phyloP scores from a whole-genome alignment of 2,888 invertebrate species.

The Ischnura elegans region DNA sequence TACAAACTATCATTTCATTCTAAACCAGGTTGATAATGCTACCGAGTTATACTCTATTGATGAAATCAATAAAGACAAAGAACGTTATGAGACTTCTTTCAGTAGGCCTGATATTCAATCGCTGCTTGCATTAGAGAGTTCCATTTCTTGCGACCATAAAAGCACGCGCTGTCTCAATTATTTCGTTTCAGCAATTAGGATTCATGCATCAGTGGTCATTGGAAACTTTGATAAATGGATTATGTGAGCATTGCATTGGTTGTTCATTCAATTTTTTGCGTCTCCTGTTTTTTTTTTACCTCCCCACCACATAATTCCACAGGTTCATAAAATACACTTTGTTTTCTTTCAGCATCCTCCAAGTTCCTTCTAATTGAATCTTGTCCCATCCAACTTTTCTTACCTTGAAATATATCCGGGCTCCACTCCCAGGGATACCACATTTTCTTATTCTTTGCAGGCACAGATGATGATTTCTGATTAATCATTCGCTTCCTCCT shows the following conservation, averaged over 20 bases:
- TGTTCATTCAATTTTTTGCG: slow-evolving; percentile 2
- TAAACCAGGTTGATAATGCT: too few species aligned
- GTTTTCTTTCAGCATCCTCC: neutral
- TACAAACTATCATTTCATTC: too few species aligned
- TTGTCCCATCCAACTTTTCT: neutral
- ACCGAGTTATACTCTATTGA: too few species aligned
- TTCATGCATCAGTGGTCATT: neutral
- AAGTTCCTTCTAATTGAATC: neutral
- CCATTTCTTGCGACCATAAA: neutral
- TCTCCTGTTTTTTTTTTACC: neutral
- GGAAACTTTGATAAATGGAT: neutral
- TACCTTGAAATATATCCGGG: neutral
- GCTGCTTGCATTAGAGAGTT: too few species aligned
- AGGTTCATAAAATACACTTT: neutral
- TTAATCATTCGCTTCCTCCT: neutral
- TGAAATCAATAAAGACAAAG: too few species aligned
- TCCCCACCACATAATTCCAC: slow-evolving; percentile 1
- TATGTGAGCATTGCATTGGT: slow-evolving; percentile 3
- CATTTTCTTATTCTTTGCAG: neutral
- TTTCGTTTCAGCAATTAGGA: neutral
- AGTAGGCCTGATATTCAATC: too few species aligned
- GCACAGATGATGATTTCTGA: neutral
- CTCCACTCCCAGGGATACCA: neutral
- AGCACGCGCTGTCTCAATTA: neutral
- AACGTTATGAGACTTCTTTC: too few species aligned